Percentiles rank a stretch among this genome's conserved stretches.
phyloP scores from a whole-genome alignment of 2,888 invertebrate species.

The Nematopogon swammerdamellus region DNA sequence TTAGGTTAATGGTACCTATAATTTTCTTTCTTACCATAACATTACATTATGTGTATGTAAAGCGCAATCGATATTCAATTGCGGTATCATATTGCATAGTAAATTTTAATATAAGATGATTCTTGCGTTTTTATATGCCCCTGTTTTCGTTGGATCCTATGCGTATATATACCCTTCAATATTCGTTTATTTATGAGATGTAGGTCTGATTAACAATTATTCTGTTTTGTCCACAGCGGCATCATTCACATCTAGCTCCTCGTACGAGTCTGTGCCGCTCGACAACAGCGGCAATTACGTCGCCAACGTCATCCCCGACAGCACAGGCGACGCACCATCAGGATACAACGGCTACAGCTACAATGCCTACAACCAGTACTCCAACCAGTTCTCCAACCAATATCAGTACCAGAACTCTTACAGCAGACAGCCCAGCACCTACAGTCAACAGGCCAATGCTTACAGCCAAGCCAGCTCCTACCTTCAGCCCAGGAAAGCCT shows the following conservation, averaged over 20 bases:
- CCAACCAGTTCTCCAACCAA: slow-evolving; percentile 35
- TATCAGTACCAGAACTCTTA: slow-evolving; percentile 26
- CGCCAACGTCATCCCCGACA: slow-evolving; percentile 54
- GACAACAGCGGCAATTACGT: slow-evolving; percentile 37
- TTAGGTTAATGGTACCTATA: too few species aligned
- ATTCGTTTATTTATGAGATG: too few species aligned
- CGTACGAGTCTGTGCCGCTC: slow-evolving; percentile 38
- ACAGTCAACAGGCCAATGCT: slow-evolving; percentile 11
- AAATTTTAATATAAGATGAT: too few species aligned
- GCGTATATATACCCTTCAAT: too few species aligned
- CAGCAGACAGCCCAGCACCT: slow-evolving; percentile 25
- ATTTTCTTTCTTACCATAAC: too few species aligned
- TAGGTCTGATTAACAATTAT: too few species aligned
- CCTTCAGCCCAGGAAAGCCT: slow-evolving; percentile 17
- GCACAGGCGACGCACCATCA: slow-evolving; percentile 36
- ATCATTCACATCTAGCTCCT: slow-evolving; percentile 36
- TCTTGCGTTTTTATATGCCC: too few species aligned
- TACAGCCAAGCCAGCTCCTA: slow-evolving; percentile 22
- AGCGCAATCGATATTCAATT: too few species aligned
- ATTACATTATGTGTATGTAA: too few species aligned
- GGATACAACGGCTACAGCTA: slow-evolving; percentile 27
- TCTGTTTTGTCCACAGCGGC: slow-evolving; percentile 30
- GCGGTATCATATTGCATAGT: too few species aligned
- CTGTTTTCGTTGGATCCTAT: too few species aligned
- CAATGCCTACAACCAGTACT: slow-evolving; percentile 22